Conservation (phyloP, 1,140 invertebrate species). For the Agrilus planipennis region DNA sequence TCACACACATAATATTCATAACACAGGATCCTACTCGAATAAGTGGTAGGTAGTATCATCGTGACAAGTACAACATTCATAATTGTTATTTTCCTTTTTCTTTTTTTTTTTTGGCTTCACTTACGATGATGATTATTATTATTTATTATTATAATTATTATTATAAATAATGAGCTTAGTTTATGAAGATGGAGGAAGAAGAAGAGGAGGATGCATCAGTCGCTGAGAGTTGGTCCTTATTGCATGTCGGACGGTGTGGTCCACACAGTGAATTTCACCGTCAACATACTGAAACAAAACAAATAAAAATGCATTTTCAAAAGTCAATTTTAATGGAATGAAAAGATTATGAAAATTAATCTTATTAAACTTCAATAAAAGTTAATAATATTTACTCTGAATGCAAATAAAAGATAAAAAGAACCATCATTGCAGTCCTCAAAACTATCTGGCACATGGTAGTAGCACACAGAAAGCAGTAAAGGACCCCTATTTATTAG, state of each 20-base stretch:
- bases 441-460: not conserved
- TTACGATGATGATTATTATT: slow-evolving; percentile 23
- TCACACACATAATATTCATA: slow-evolving; percentile 14
- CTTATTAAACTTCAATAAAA: not conserved
- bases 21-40: slow-evolving; percentile 22
- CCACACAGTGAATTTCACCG: slow-evolving; percentile 30
- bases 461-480: no score
- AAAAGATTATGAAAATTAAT: slow-evolving; percentile 1
- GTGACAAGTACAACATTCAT: slow-evolving; percentile 28
- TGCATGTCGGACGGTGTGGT: slow-evolving; percentile 33
- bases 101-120: no score
- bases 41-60: no score
- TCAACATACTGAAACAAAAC: slow-evolving; percentile 33
- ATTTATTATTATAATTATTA: no score
- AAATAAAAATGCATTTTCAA: no score
- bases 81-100: slow-evolving; percentile 28
- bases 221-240: slow-evolving; percentile 34
- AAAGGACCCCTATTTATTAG: no score
- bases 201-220: slow-evolving; percentile 33
- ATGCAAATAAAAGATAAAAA: not conserved
- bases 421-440: not conserved
- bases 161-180: slow-evolving; percentile 27
- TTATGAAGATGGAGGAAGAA: slow-evolving; percentile 31
- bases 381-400: not conserved
- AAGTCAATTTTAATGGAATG: no score